Evolutionary conservation across 2,888 invertebrate genomes (phyloP).

Genomic region (Coelinius sp.): DNA sequence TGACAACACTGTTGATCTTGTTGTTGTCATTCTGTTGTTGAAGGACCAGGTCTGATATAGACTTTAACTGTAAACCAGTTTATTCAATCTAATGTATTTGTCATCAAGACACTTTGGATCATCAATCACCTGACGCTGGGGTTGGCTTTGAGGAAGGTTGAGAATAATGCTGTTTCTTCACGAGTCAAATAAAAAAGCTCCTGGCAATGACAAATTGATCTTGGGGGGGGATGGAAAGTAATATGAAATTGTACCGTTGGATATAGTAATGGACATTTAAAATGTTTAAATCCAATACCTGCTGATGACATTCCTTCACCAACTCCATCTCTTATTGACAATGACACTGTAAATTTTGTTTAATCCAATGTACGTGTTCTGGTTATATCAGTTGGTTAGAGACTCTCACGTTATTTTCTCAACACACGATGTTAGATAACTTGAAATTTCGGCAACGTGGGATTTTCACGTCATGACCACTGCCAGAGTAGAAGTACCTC

Average conservation of each 20-base stretch:
- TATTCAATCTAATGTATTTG: constrained; percentile 24
- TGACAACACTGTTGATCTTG: constrained; percentile 19
- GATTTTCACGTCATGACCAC: constrained; percentile 24
- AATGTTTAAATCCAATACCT: too few relatives aligned
- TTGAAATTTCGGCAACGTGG: constrained; percentile 14
- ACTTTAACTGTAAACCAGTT: background rate
- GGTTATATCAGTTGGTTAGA: too few relatives aligned
- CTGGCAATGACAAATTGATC: constrained; percentile 23
- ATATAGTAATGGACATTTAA: too few relatives aligned
- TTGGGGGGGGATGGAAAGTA: background rate
- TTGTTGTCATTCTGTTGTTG: constrained; percentile 1
- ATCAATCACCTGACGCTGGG: constrained; percentile 6
- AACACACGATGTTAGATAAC: constrained; percentile 10
- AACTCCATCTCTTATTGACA: too few relatives aligned
- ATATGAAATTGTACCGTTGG: background rate
- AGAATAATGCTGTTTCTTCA: background rate
- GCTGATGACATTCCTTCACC: too few relatives aligned
- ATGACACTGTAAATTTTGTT: background rate
- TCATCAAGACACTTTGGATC: constrained; percentile 1
- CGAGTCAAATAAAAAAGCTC: background rate
- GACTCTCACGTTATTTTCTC: constrained; percentile 32
- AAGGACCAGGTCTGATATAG: background rate
- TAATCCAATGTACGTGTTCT: constrained; percentile 7
- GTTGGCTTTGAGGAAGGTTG: background rate
- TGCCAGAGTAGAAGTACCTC: constrained; percentile 13